These are phyloP conservation scores for Proteles cristata DNA, from an alignment of 2,113 vertebrate genomes.

Conservation along the genomic window DNA sequence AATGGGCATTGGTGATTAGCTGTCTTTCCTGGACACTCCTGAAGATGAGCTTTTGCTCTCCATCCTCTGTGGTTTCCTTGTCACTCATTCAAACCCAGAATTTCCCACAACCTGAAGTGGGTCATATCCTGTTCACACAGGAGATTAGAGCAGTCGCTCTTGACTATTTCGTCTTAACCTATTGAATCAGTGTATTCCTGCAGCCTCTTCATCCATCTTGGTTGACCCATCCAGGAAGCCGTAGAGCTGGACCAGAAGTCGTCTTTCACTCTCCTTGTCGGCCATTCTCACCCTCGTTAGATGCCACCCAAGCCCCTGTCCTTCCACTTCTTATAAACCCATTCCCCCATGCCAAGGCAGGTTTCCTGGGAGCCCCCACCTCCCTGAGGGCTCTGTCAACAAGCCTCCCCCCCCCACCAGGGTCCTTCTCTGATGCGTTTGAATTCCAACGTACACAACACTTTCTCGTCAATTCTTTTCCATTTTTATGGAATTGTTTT, in stretches of 20 bases:
- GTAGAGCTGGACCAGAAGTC: neutral
- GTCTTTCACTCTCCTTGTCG: neutral
- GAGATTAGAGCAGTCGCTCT: neutral
- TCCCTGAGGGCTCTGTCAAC: neutral
- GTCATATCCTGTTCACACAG: neutral
- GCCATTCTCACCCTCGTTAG: neutral
- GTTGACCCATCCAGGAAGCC: neutral
- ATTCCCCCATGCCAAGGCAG: neutral
- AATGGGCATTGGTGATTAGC: accelerated
- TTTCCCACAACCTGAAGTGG: neutral
- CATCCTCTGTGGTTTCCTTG: neutral
- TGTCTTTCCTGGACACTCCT: neutral
- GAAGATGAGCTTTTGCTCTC: too few species aligned
- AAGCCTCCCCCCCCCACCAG: neutral
- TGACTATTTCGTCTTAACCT: too few species aligned
- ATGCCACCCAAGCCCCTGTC: neutral
- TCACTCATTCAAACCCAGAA: neutral
- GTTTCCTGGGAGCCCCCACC: neutral
- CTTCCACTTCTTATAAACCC: neutral
- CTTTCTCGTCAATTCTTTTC: neutral
- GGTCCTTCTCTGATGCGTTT: neutral
- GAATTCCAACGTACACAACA: neutral
- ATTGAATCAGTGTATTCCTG: accelerated
- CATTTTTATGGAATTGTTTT: neutral
- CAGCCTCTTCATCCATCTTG: neutral